These are phyloP conservation scores for Zenarchopterus dispar DNA, from an alignment of 2,797 vertebrate genomes.

Conservation along the genomic window DNA sequence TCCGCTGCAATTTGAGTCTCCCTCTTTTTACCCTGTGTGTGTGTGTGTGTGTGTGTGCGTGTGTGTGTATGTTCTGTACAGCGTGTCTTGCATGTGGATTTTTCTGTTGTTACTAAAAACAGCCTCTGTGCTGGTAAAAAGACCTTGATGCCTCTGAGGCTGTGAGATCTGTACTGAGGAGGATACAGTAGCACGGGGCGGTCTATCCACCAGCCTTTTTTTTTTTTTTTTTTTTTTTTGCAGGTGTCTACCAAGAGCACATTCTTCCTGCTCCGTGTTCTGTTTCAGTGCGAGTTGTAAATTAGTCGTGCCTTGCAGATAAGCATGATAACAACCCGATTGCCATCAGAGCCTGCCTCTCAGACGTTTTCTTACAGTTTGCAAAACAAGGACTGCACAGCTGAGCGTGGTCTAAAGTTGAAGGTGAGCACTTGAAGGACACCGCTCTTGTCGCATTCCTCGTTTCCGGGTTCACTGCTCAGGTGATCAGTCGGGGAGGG, in stretches of 20 bases:
- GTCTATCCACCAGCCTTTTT: no score
- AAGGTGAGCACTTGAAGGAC: constrained; percentile 68
- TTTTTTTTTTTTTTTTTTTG: no score
- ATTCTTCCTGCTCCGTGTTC: no score
- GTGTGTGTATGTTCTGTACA: constrained; percentile 9
- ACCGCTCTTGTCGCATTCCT: constrained; percentile 49
- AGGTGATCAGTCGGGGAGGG: constrained; percentile 59
- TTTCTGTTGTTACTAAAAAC: constrained; percentile 61
- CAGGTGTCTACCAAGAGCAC: no score
- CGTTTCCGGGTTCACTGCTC: constrained; percentile 63
- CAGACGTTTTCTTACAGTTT: background rate
- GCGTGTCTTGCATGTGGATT: constrained; percentile 10
- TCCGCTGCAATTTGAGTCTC: constrained; percentile 27
- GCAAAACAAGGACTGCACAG: background rate
- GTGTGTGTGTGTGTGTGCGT: background rate
- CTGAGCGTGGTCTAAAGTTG: constrained; percentile 36
- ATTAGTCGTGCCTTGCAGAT: no score
- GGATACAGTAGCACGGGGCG: no score
- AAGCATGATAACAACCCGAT: no score
- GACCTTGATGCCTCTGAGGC: constrained; percentile 8
- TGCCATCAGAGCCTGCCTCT: no score
- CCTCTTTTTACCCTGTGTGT: background rate
- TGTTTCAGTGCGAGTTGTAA: no score
- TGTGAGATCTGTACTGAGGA: background rate
- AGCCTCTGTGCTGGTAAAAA: constrained; percentile 36